A percentile compares a stretch with the other conserved stretches of the same genome.
Conservation (phyloP, 2,113 vertebrate genomes). For the Hydrolagus affinis region DNA sequence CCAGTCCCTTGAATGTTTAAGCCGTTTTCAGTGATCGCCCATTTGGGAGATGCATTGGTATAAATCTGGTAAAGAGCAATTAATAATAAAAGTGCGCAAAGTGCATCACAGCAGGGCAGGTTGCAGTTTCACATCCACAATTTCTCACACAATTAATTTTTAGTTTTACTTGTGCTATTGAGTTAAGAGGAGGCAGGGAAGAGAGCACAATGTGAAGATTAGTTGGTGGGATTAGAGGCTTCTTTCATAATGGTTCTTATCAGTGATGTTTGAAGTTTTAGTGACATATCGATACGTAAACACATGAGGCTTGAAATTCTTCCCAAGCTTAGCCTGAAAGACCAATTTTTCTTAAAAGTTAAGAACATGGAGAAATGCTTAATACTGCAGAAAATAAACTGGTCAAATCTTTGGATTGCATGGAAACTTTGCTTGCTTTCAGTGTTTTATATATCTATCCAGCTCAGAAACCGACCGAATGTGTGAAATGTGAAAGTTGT, state of each 20-base stretch:
- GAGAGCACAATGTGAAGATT: neutral
- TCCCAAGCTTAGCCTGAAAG: too few relatives aligned
- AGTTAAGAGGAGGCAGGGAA: neutral
- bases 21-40: too few relatives aligned
- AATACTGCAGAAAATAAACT: neutral
- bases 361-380: neutral
- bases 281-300: neutral
- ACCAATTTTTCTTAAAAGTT: too few relatives aligned
- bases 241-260: neutral
- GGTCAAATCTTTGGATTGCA: neutral
- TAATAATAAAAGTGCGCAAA: too few relatives aligned
- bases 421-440: neutral
- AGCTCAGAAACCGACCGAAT: neutral
- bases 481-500: slow-evolving; percentile 18
- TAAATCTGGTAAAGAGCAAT: too few relatives aligned
- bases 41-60: too few relatives aligned
- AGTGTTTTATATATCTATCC: slow-evolving; percentile 10
- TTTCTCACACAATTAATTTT: neutral
- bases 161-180: neutral
- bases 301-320: too few relatives aligned
- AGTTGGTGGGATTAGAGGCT: neutral
- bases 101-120: too few relatives aligned
- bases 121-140: too few relatives aligned
- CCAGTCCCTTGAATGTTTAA: too few relatives aligned
- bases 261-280: neutral